phyloP scores from a whole-genome alignment of 2,888 invertebrate species.

The Chouioia cunea region DNA sequence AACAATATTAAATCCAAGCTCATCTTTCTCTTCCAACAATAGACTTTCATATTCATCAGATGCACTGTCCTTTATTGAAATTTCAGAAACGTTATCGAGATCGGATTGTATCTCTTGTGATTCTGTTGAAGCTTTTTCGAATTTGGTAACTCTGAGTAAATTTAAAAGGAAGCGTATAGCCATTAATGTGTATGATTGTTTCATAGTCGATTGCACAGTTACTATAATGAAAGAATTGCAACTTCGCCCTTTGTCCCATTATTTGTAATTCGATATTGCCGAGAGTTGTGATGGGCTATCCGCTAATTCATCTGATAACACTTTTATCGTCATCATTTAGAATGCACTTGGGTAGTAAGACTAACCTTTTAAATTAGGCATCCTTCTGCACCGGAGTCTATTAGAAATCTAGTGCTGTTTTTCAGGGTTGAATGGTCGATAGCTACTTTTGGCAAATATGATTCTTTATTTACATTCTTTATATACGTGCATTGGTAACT shows the following conservation, averaged over 20 bases:
- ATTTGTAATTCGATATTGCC: background rate
- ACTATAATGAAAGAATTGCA: background rate
- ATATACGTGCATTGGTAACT: too few species aligned
- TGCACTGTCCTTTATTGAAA: too few species aligned
- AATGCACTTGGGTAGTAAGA: background rate
- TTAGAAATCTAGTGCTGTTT: background rate
- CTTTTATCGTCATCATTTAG: background rate
- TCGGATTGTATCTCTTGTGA: too few species aligned
- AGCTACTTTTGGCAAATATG: background rate
- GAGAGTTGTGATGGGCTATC: background rate
- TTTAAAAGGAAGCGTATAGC: too few species aligned
- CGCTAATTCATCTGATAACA: background rate
- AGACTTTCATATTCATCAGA: too few species aligned
- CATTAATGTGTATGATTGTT: background rate
- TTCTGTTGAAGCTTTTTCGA: too few species aligned
- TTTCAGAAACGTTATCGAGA: too few species aligned
- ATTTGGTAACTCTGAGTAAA: too few species aligned
- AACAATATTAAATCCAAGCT: too few species aligned
- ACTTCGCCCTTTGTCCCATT: background rate
- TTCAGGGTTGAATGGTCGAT: background rate
- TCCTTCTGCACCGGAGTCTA: conserved; percentile 9
- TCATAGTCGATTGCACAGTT: background rate
- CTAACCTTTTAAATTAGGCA: background rate
- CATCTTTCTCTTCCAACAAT: too few species aligned
- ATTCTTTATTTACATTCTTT: too few species aligned